These are phyloP conservation scores for Anabas testudineus DNA, from an alignment of 2,797 vertebrate genomes.

Conservation along the genomic window DNA sequence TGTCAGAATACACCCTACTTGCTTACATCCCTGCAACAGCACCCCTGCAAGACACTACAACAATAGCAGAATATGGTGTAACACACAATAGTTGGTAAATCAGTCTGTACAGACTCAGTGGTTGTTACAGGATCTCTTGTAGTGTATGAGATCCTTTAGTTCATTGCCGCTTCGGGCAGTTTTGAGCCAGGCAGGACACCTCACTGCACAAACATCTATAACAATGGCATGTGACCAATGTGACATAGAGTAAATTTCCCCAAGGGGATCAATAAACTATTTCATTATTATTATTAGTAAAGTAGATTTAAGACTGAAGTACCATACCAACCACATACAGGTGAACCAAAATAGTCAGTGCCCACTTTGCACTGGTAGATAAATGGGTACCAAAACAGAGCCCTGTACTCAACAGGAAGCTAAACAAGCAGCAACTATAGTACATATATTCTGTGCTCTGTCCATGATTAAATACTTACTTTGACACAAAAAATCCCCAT, in stretches of 20 bases:
- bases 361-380: neutral
- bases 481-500: slow-evolving; percentile 8
- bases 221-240: neutral
- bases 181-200: neutral
- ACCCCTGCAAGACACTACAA: neutral
- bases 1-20: neutral
- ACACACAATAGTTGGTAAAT: neutral
- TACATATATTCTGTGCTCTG: slow-evolving; percentile 2
- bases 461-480: slow-evolving; percentile 28
- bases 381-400: slow-evolving; percentile 9
- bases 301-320: neutral
- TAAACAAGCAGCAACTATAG: slow-evolving; percentile 11
- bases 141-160: neutral
- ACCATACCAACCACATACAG: neutral
- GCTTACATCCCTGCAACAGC: neutral
- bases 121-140: neutral
- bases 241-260: neutral
- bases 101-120: too few species aligned
- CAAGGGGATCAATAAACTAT: too few species aligned
- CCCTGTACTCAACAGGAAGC: slow-evolving; percentile 4
- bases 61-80: neutral
- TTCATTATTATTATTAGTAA: too few species aligned
- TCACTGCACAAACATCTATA: slow-evolving; percentile 2
- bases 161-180: neutral
- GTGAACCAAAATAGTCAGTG: neutral